A percentile compares a stretch with the other conserved stretches of the same genome.
Evolutionary conservation across 2,797 vertebrate genomes (phyloP).

Genomic region (Caiman crocodilus): DNA sequence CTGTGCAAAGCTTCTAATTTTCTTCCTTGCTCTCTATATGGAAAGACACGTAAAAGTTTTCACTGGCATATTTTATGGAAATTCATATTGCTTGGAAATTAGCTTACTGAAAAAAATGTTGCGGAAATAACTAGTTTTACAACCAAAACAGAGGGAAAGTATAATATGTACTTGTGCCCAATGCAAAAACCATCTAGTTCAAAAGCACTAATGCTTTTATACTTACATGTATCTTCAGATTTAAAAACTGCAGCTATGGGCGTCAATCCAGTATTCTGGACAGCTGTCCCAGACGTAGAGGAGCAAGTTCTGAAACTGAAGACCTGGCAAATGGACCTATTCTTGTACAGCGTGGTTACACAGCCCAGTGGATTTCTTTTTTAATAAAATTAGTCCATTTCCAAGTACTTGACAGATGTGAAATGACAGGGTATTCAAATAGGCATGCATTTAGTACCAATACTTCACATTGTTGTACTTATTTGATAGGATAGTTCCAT

Average conservation of each 20-base stretch:
- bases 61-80: background rate
- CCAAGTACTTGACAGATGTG: background rate
- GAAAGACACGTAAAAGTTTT: background rate
- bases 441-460: background rate
- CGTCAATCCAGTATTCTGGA: background rate
- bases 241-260: background rate
- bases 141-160: background rate
- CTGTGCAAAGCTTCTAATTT: background rate
- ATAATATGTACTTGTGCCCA: background rate
- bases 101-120: background rate
- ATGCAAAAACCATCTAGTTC: background rate
- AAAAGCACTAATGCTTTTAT: background rate
- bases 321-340: background rate
- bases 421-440: background rate
- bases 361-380: background rate
- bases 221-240: background rate
- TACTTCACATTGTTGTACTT: background rate
- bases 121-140: background rate
- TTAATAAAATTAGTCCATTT: background rate
- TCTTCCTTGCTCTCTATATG: background rate
- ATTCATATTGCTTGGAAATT: background rate
- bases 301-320: background rate
- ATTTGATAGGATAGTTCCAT: no score
- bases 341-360: background rate
- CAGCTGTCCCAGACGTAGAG: background rate